Evolutionary conservation across 2,797 vertebrate genomes (phyloP).

Genomic region (Neomorphus geoffroyi): DNA sequence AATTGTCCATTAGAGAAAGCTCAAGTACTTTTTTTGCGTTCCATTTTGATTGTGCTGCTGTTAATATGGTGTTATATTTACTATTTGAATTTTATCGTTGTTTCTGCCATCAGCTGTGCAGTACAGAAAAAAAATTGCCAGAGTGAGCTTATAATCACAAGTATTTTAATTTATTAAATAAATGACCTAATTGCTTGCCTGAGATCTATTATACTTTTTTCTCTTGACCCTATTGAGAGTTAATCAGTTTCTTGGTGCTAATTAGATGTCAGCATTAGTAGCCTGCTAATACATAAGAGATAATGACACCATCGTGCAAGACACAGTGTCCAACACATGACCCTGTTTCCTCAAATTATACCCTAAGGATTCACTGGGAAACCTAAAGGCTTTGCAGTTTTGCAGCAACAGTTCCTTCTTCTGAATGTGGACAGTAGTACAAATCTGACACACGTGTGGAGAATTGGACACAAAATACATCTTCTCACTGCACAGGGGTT

Average conservation of each 20-base stretch:
- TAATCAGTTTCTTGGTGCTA: constrained; percentile 72
- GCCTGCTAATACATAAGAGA: constrained; percentile 54
- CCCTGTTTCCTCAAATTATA: constrained; percentile 61
- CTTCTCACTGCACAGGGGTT: neutral
- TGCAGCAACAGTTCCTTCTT: neutral
- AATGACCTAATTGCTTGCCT: constrained; percentile 69
- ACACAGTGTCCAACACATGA: constrained; percentile 27
- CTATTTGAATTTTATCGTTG: constrained; percentile 46
- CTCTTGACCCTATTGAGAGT: constrained; percentile 69
- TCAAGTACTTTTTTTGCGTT: constrained; percentile 4
- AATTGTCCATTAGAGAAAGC: constrained; percentile 62
- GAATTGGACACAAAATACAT: neutral
- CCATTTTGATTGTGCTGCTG: constrained; percentile 58
- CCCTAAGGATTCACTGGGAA: constrained; percentile 29
- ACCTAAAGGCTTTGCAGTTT: constrained; percentile 11
- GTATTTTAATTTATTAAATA: constrained; percentile 74
- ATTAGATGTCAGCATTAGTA: constrained; percentile 71
- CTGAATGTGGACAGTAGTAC: neutral
- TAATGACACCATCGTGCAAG: constrained; percentile 55
- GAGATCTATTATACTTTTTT: constrained; percentile 67
- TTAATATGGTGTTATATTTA: constrained; percentile 26
- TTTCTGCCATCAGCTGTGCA: constrained; percentile 22
- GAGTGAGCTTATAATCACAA: constrained; percentile 52
- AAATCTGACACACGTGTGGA: neutral
- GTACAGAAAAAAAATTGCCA: constrained; percentile 12